phyloP scores from a whole-genome alignment of 2,797 vertebrate genomes.

The Muscicapa striata region DNA sequence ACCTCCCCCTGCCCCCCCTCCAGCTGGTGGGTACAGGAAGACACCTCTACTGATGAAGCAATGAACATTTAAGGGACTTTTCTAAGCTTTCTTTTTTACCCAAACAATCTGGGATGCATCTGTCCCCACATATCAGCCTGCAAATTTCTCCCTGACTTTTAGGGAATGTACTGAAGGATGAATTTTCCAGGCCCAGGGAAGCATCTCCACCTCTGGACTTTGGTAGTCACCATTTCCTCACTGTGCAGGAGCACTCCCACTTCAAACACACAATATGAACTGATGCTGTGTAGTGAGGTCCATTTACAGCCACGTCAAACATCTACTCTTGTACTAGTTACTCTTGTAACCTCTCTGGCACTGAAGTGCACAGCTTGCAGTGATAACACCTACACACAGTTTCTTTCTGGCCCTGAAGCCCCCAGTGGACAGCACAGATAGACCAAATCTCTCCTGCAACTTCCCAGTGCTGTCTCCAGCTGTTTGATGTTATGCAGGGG shows the following conservation, averaged over 20 bases:
- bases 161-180: neutral
- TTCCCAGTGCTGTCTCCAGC: neutral
- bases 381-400: neutral
- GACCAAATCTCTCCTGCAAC: neutral
- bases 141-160: neutral
- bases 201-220: neutral
- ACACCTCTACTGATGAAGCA: neutral
- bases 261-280: rapidly evolving
- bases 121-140: rapidly evolving
- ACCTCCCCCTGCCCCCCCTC: rapidly evolving
- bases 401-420: neutral
- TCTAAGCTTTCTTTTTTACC: neutral
- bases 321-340: neutral
- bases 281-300: rapidly evolving
- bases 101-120: too few species aligned
- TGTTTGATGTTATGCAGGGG: neutral
- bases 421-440: rapidly evolving
- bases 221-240: neutral
- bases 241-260: rapidly evolving
- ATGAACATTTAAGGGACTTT: neutral
- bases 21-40: neutral
- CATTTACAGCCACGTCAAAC: neutral
- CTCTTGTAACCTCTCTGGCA: neutral
- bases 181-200: neutral
- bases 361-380: neutral